Evolutionary conservation across 2,888 invertebrate genomes (phyloP), one percentile per base, ranked within the genome.

Genomic region (Adineta ricciae): DNA sequence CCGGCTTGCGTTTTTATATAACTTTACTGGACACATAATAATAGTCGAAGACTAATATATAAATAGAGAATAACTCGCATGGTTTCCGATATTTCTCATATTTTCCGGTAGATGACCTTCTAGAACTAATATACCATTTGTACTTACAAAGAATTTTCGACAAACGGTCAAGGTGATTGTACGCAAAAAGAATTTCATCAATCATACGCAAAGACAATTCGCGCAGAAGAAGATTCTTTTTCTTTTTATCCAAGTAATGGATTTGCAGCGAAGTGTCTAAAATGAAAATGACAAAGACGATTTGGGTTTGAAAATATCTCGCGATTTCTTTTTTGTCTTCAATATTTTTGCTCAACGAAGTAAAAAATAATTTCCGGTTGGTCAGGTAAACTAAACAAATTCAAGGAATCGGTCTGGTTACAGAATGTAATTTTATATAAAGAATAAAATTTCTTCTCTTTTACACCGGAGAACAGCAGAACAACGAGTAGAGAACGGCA

Each of bases 1-100:
- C n/a, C n/a, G n/a, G n/a, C n/a, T n/a, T n/a, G n/a, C n/a, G n/a
- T 56, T 56, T 64, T 64, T 64, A 64, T 64, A 36, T 64, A 64
- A 64, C 64, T 32, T 64, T 5, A 64, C 64, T 64, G 64, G 64
- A 64, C 64, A 36, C 32, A 64, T 32, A 64, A 64, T 64, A 64
- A 64, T 64, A 46, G n/a, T n/a, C 14, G 64, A 64, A 64, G 27
- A 27, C 64, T 64, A 64, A 64, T 64, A 19, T 27, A 64, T 64
- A 64, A 64, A 64, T 64, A 27, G 64, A 64, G 64, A 64, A 64
- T 32, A 32, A 64, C 32, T 64, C 32, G 16, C 14, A 19, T 32
- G 14, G 16, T 64, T 64, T 64, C 64, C 64, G 64, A 64, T 11
- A n/a, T 64, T 5, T 32, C 16, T 16, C 32, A 64, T 64, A 11